Percentiles rank a stretch among this genome's conserved stretches.
Evolutionary conservation across 2,797 vertebrate species (phyloP).

Genomic region (Lates japonicus): DNA sequence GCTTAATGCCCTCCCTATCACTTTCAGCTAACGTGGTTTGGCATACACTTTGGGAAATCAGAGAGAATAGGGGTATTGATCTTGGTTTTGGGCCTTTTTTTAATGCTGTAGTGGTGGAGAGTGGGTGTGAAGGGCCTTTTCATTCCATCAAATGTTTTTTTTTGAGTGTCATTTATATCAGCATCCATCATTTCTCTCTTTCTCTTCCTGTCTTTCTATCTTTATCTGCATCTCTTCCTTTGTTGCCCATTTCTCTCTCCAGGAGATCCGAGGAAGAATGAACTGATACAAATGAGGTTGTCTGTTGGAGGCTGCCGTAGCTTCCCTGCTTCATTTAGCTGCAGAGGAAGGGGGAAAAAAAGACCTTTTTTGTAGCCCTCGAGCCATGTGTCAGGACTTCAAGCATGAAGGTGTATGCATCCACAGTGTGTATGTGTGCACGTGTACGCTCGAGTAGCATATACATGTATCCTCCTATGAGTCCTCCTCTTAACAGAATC

Average conservation of each 20-base stretch:
- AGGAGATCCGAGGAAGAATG: conserved; percentile 25
- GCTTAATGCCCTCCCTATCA: conserved; percentile 68
- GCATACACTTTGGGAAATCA: conserved; percentile 73
- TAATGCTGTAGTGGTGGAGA: conserved; percentile 54
- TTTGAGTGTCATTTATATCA: conserved; percentile 56
- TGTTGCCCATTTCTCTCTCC: conserved; percentile 44
- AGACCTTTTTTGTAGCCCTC: conserved; percentile 27
- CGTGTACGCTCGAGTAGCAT: neutral
- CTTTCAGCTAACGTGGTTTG: conserved; percentile 70
- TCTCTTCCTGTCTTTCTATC: conserved; percentile 20
- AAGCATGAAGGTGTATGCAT: conserved; percentile 16
- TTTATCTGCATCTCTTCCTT: conserved; percentile 17
- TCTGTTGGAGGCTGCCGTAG: conserved; percentile 45
- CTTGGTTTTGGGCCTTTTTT: conserved; percentile 48
- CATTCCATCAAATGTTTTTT: conserved; percentile 60
- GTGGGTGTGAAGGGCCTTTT: conserved; percentile 67
- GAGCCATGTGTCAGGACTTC: conserved; percentile 26
- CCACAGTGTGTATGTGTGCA: neutral
- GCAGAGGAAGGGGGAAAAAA: conserved; percentile 23
- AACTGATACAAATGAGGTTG: conserved; percentile 58
- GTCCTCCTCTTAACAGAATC: conserved; percentile 36
- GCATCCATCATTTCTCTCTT: conserved; percentile 47
- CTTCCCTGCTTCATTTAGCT: conserved; percentile 57
- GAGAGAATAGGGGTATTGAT: conserved; percentile 72
- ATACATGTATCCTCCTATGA: neutral